Evolutionary conservation across 1,140 invertebrate genomes (phyloP).

Genomic region (Drosophila prosaltans): DNA sequence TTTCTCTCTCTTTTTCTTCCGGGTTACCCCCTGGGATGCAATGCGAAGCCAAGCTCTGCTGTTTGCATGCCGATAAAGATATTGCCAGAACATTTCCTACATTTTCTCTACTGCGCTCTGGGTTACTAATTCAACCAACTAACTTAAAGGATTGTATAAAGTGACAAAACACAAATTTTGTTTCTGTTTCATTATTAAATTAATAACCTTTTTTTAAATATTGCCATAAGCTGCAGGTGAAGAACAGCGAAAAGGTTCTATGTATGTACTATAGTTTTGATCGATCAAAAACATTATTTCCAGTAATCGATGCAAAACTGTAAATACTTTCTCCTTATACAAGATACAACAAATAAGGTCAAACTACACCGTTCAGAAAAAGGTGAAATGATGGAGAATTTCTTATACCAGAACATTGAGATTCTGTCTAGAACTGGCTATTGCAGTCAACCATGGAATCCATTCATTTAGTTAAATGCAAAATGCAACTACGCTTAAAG

Average conservation of each 20-base stretch:
- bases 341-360: not conserved
- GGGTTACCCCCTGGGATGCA: not conserved
- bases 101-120: not conserved
- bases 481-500: constrained; percentile 66
- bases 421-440: not conserved
- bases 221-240: no score
- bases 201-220: no score
- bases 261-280: no score
- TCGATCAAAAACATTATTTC: no score
- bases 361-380: not conserved
- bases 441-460: constrained; percentile 46
- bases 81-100: constrained; percentile 24
- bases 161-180: no score
- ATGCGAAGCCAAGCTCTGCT: constrained; percentile 1
- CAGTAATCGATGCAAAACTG: no score
- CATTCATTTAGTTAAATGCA: constrained; percentile 66
- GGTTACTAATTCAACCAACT: constrained; percentile 14
- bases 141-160: no score
- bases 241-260: no score
- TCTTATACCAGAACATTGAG: constrained; percentile 12
- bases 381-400: constrained; percentile 5
- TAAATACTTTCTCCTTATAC: no score
- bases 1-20: not conserved
- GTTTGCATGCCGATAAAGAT: constrained; percentile 55
- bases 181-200: no score